A percentile compares a stretch with the other conserved stretches of the same genome.
These are phyloP conservation scores for Athalia rosae DNA, from an alignment of 2,888 invertebrate species.

Conservation along the genomic window DNA sequence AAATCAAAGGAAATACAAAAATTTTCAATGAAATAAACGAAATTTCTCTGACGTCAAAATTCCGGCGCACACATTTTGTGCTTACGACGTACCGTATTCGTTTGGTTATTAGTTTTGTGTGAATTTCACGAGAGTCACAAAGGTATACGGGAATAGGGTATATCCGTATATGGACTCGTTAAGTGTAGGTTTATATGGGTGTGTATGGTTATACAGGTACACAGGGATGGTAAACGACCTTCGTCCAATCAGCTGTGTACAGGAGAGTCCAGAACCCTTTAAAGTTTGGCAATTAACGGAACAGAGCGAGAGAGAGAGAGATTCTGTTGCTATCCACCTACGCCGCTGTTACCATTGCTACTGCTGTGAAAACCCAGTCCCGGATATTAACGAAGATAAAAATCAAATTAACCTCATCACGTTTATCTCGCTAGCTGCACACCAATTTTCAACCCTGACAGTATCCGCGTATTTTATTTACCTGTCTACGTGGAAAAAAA, in stretches of 20 bases:
- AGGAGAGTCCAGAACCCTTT: constrained; percentile 40
- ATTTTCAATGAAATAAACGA: no score
- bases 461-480: constrained; percentile 49
- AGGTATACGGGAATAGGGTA: no score
- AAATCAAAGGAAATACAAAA: no score
- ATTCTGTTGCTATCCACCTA: no score
- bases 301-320: constrained; percentile 28
- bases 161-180: no score
- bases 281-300: constrained; percentile 54
- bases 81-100: no score
- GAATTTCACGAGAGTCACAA: no score
- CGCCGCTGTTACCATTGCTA: no score
- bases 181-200: neutral
- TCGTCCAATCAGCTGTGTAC: constrained; percentile 41
- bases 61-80: no score
- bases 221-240: constrained; percentile 30
- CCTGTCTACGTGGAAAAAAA: neutral
- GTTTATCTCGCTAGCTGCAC: constrained; percentile 45
- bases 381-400: constrained; percentile 67
- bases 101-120: no score
- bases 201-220: constrained; percentile 10
- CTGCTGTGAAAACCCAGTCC: constrained; percentile 47
- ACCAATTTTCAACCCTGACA: constrained; percentile 59
- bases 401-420: constrained; percentile 68
- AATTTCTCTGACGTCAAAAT: no score